Evolutionary conservation across 2,888 invertebrate genomes (phyloP).

Genomic region (Bruchidius siliquastri): DNA sequence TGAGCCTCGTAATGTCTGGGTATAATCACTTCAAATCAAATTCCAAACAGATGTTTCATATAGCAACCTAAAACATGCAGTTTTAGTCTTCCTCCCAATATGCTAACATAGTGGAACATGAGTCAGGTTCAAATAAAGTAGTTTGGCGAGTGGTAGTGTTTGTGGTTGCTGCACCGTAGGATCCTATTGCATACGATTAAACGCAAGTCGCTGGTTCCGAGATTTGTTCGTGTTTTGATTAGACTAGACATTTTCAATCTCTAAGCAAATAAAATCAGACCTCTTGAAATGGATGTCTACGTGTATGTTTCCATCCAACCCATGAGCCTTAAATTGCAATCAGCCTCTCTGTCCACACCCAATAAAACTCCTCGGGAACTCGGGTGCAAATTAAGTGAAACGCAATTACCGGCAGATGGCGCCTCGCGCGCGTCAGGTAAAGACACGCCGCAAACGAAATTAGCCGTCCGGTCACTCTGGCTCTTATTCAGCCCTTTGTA

Average conservation of each 20-base stretch:
- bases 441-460: conserved; percentile 1
- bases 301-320: not conserved
- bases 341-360: not conserved
- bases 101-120: too few relatives aligned
- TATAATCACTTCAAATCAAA: too few relatives aligned
- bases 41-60: too few relatives aligned
- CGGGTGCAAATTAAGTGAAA: conserved; percentile 1
- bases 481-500: not conserved
- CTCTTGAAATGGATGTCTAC: not conserved
- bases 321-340: not conserved
- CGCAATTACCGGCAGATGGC: conserved; percentile 1
- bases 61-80: too few relatives aligned
- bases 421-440: not conserved
- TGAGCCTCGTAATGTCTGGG: too few relatives aligned
- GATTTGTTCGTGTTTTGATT: too few relatives aligned
- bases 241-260: not conserved
- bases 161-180: too few relatives aligned
- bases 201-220: too few relatives aligned
- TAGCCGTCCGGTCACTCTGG: not conserved
- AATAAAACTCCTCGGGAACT: not conserved
- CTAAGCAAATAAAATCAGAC: not conserved
- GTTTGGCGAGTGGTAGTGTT: too few relatives aligned
- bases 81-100: too few relatives aligned
- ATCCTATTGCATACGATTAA: too few relatives aligned
- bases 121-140: too few relatives aligned